These are phyloP conservation scores for Portevinia maculata DNA, from an alignment of 2,888 invertebrate species.

Conservation along the genomic window DNA sequence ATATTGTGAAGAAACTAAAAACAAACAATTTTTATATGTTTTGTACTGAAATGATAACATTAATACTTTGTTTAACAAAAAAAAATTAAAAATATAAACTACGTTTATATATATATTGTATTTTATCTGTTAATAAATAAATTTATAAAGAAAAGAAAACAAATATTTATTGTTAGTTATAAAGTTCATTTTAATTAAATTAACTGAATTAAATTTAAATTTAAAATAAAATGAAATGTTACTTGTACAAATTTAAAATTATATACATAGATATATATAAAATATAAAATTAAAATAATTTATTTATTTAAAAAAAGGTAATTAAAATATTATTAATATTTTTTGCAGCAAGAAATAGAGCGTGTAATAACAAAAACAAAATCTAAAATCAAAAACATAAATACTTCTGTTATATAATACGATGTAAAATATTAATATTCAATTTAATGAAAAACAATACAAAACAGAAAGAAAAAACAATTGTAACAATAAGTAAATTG, in stretches of 20 bases:
- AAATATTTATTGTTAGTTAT: conserved; percentile 55
- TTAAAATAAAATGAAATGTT: conserved; percentile 40
- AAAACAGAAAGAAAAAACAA: conserved; percentile 30
- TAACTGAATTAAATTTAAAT: conserved; percentile 17
- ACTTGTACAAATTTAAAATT: conserved; percentile 59
- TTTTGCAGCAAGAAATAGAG: conserved; percentile 51
- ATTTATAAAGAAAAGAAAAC: conserved; percentile 11
- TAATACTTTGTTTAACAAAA: conserved; percentile 50
- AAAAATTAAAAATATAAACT: conserved; percentile 20
- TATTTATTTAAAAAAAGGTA: conserved; percentile 1
- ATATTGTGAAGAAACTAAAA: conserved; percentile 44
- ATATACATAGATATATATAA: conserved; percentile 4
- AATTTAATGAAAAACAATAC: conserved; percentile 21
- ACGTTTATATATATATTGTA: conserved; percentile 40
- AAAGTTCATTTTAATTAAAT: conserved; percentile 33
- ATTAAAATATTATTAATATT: conserved; percentile 30
- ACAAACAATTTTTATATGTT: conserved; percentile 57
- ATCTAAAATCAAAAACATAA: conserved; percentile 34
- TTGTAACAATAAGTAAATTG: conserved; percentile 59
- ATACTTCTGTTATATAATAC: conserved; percentile 30
- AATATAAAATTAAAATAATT: conserved; percentile 13
- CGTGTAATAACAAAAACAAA: conserved; percentile 31
- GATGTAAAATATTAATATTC: conserved; percentile 56
- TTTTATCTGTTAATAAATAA: conserved; percentile 51
- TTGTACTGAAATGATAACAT: conserved; percentile 55